Evolutionary conservation across 2,797 vertebrate species (phyloP).

Genomic region (Coilia nasus): DNA sequence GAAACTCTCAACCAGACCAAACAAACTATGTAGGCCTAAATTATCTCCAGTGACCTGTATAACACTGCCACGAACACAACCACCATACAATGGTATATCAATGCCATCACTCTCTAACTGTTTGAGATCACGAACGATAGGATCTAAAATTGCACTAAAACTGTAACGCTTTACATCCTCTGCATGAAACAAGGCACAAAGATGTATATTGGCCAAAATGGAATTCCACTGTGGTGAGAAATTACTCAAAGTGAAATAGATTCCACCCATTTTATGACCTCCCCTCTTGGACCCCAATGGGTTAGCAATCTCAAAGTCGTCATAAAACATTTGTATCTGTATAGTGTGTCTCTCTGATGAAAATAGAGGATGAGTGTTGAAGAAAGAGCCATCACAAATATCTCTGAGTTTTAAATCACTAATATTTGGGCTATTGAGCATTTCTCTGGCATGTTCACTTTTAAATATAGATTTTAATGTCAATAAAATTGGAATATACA

Average conservation of each 20-base stretch:
- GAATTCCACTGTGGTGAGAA: constrained; percentile 46
- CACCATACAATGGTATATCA: constrained; percentile 37
- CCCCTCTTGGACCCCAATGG: constrained; percentile 37
- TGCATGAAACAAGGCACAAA: constrained; percentile 39
- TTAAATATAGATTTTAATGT: too few relatives aligned
- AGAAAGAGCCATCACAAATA: too few relatives aligned
- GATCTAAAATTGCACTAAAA: constrained; percentile 38
- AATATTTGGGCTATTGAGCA: too few relatives aligned
- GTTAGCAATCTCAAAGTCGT: constrained; percentile 39
- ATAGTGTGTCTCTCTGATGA: constrained; percentile 40
- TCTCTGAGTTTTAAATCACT: too few relatives aligned
- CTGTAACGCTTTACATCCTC: constrained; percentile 44
- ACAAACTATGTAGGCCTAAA: constrained; percentile 43
- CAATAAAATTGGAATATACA: too few relatives aligned
- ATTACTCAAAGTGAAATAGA: constrained; percentile 49
- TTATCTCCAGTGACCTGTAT: constrained; percentile 46
- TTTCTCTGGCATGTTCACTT: too few relatives aligned
- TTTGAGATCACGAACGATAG: constrained; percentile 34
- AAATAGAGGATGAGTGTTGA: too few relatives aligned
- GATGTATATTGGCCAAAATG: constrained; percentile 38
- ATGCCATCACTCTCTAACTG: constrained; percentile 44
- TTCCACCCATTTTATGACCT: constrained; percentile 46
- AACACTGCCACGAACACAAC: constrained; percentile 41
- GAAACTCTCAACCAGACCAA: constrained; percentile 47
- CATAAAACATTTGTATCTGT: constrained; percentile 46